Conservation (phyloP, 2,797 vertebrate species). For the Cercopithecus neglectus region DNA sequence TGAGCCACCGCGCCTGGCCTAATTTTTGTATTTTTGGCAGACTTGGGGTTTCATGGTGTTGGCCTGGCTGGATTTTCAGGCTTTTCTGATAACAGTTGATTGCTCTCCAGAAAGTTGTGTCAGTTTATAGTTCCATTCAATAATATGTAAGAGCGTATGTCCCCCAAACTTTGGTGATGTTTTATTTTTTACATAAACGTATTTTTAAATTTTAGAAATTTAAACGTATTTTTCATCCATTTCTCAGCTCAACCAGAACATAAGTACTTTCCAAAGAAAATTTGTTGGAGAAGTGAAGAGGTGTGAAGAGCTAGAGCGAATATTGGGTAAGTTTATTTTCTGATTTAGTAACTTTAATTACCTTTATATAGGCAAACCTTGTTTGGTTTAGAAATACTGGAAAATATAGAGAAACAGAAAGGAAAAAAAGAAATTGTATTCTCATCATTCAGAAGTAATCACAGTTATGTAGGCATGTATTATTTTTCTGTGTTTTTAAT, state of each 20-base stretch:
- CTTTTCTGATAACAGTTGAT: neutral
- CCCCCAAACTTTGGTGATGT: neutral
- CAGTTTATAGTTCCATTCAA: too few relatives aligned
- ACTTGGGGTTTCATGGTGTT: too few relatives aligned
- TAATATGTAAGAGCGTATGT: too few relatives aligned
- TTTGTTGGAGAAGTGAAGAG: constrained; percentile 99
- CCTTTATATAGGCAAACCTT: neutral
- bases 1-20: too few relatives aligned
- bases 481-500: neutral
- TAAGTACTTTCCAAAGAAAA: constrained; percentile 97
- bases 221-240: constrained; percentile 54
- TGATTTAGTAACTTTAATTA: neutral
- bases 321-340: constrained; percentile 90
- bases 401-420: neutral
- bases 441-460: neutral
- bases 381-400: neutral
- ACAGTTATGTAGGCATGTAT: neutral
- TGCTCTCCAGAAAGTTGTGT: neutral
- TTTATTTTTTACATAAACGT: neutral
- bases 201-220: neutral
- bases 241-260: constrained; percentile 93
- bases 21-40: too few relatives aligned
- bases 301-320: constrained; percentile 98
- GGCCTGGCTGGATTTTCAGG: neutral
- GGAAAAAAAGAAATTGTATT: neutral